These are phyloP conservation scores for Limnephilus marmoratus DNA, from an alignment of 2,888 invertebrate species.

Conservation along the genomic window DNA sequence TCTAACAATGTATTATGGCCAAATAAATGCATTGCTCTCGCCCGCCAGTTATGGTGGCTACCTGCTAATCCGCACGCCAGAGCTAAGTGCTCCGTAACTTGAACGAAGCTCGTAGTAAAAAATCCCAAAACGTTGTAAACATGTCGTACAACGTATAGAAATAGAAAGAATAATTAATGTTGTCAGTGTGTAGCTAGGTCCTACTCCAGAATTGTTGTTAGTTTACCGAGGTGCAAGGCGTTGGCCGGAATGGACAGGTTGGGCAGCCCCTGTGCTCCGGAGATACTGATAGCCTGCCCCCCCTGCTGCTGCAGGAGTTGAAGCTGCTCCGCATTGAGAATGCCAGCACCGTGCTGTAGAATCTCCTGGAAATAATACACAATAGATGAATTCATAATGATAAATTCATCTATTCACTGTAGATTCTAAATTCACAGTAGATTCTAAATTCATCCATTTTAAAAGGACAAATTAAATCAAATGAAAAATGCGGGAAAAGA, in stretches of 20 bases:
- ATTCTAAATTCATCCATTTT: background rate
- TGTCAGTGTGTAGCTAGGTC: background rate
- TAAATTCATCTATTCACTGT: no score
- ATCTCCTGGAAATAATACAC: conserved; percentile 72
- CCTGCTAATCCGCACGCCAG: no score
- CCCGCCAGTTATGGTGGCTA: no score
- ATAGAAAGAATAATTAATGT: background rate
- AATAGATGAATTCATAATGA: no score
- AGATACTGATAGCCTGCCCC: background rate
- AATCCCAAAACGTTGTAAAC: no score
- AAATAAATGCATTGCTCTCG: no score
- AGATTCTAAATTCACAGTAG: no score
- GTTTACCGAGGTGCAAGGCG: conserved; percentile 70
- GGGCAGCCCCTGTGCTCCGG: conserved; percentile 69
- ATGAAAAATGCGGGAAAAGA: background rate
- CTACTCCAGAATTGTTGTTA: background rate
- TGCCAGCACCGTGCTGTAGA: conserved; percentile 73
- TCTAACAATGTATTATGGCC: no score
- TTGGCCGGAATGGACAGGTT: conserved; percentile 70
- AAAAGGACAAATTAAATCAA: background rate
- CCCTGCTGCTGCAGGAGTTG: conserved; percentile 75
- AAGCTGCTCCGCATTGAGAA: conserved; percentile 75
- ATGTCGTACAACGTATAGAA: no score
- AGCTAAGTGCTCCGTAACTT: no score
- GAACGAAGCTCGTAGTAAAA: no score